Percentiles rank a stretch among this genome's conserved stretches.
phyloP scores from a whole-genome alignment of 2,888 invertebrate genomes.

The Polyommatus icarus region DNA sequence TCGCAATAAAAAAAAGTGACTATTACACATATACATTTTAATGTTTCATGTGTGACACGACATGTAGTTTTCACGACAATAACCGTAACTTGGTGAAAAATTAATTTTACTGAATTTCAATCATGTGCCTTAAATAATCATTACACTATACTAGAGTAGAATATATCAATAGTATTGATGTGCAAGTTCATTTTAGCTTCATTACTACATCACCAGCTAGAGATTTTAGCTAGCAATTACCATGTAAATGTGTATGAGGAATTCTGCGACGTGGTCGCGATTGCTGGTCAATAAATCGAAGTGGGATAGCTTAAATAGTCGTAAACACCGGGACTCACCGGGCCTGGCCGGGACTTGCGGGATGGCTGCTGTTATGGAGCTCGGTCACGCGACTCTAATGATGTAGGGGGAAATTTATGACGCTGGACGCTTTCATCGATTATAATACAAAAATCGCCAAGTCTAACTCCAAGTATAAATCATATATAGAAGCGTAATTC shows the following conservation, averaged over 20 bases:
- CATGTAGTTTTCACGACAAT: background rate
- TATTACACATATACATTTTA: background rate
- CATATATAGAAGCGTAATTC: no score
- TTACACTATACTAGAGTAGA: no score
- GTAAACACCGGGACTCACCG: constrained; percentile 57
- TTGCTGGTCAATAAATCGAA: constrained; percentile 57
- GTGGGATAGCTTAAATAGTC: constrained; percentile 60
- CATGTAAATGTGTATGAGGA: constrained; percentile 31
- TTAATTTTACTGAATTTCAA: no score
- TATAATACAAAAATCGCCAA: background rate
- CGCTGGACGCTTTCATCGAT: constrained; percentile 33
- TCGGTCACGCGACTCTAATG: constrained; percentile 73
- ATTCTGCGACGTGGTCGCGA: constrained; percentile 42
- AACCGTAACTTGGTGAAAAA: background rate
- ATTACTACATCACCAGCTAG: constrained; percentile 23
- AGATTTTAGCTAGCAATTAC: constrained; percentile 22
- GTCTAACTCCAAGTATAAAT: background rate
- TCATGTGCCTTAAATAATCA: no score
- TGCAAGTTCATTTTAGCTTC: no score
- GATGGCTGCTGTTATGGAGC: constrained; percentile 62
- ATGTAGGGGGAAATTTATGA: constrained; percentile 70
- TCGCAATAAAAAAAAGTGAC: background rate
- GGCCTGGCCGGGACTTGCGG: background rate
- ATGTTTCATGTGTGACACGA: background rate
- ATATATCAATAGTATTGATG: no score